Evolutionary conservation across 2,797 vertebrate species (phyloP).

Genomic region (Eremophila alpestris): DNA sequence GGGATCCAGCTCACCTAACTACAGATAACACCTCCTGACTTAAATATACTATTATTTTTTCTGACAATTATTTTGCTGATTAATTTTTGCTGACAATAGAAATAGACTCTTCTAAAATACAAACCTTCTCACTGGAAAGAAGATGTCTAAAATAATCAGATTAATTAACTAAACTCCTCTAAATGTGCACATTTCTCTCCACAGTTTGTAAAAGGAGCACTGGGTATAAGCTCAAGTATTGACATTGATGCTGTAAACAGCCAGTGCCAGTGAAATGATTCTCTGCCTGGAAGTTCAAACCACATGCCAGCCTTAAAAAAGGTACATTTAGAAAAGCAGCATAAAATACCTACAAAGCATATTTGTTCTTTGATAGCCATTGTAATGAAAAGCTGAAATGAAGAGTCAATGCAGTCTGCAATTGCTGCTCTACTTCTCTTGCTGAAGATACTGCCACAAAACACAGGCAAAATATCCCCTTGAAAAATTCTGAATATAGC

Average conservation of each 20-base stretch:
- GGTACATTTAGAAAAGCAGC: not conserved
- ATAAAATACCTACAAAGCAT: not conserved
- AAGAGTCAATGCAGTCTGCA: not conserved
- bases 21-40: not conserved
- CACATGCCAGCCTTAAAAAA: not conserved
- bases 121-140: not conserved
- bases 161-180: not conserved
- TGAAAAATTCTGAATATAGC: constrained; percentile 50
- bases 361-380: not conserved
- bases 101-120: not conserved
- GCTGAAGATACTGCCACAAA: constrained; percentile 18
- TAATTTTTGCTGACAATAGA: not conserved
- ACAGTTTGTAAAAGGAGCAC: not conserved
- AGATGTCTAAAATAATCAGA: not conserved
- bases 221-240: not conserved
- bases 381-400: not conserved
- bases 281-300: not conserved
- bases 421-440: not conserved
- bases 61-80: not conserved
- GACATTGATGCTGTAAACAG: not conserved
- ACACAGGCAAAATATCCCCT: constrained; percentile 19
- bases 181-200: not conserved
- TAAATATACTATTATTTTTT: not conserved
- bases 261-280: not conserved
- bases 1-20: not conserved